These are phyloP conservation scores for Dicaeum eximium DNA, from an alignment of 2,113 vertebrate genomes.

Conservation along the genomic window DNA sequence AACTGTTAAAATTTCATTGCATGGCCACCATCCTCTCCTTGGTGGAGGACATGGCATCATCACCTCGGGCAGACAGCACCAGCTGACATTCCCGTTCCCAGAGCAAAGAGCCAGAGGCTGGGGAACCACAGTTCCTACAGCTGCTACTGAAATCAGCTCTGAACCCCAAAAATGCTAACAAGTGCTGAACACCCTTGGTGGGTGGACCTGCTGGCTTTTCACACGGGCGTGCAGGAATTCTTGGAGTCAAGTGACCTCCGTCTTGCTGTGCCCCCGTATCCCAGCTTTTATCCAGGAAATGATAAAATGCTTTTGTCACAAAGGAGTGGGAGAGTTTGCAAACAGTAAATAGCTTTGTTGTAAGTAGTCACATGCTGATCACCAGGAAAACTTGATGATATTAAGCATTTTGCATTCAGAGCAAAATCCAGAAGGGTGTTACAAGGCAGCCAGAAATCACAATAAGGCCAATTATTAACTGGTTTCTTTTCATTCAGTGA, in stretches of 20 bases:
- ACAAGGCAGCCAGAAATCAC: background rate
- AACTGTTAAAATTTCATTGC: rapidly evolving
- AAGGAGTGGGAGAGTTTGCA: background rate
- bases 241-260: background rate
- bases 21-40: rapidly evolving
- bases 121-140: rapidly evolving
- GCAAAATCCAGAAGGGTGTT: background rate
- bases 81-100: background rate
- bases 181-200: background rate
- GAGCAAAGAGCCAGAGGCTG: rapidly evolving
- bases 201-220: background rate
- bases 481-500: background rate
- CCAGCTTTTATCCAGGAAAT: background rate
- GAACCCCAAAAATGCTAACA: background rate
- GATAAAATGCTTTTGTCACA: background rate
- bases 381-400: background rate
- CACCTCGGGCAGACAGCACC: background rate
- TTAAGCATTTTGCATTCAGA: background rate
- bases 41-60: background rate
- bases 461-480: background rate
- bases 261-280: rapidly evolving
- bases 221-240: background rate
- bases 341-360: background rate
- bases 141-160: background rate
- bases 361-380: background rate